Conservation (phyloP, 2,888 invertebrate species). For the Synergus itoensis region DNA sequence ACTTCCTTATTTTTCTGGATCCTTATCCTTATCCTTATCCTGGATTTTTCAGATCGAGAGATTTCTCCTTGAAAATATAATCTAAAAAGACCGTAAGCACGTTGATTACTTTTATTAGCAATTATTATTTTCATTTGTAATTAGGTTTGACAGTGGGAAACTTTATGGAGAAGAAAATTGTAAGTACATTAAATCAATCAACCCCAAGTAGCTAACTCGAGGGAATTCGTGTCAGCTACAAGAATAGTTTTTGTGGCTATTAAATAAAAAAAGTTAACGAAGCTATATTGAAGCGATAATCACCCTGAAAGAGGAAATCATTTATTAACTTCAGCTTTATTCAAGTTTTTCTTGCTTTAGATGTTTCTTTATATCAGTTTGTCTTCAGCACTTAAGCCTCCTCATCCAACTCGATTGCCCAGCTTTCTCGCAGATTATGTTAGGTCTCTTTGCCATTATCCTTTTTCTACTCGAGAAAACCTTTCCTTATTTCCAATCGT, state of each 20-base stretch:
- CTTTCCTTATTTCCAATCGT: not conserved
- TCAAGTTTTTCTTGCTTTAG: not conserved
- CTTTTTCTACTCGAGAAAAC: not conserved
- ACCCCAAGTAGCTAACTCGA: not conserved
- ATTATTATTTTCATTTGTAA: not conserved
- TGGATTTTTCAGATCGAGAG: no score
- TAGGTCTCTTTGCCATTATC: not conserved
- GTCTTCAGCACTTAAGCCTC: not conserved
- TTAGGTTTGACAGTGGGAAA: not conserved
- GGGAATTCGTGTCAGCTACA: not conserved
- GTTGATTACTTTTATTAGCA: not conserved
- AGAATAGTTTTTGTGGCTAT: not conserved
- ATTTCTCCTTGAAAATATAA: no score
- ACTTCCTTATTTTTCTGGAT: not conserved
- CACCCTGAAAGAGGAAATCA: not conserved
- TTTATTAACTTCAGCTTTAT: not conserved
- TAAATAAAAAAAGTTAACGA: constrained; percentile 7
- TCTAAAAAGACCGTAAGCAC: no score
- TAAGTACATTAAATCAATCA: not conserved
- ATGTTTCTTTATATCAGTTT: not conserved
- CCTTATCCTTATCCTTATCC: no score
- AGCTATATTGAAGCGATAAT: not conserved
- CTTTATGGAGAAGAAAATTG: not conserved
- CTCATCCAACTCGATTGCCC: not conserved
- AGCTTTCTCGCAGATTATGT: not conserved